Evolutionary conservation across 2,888 invertebrate species (phyloP), one percentile per base, ranked within the genome.

Genomic region (Loripinus fragilis): DNA sequence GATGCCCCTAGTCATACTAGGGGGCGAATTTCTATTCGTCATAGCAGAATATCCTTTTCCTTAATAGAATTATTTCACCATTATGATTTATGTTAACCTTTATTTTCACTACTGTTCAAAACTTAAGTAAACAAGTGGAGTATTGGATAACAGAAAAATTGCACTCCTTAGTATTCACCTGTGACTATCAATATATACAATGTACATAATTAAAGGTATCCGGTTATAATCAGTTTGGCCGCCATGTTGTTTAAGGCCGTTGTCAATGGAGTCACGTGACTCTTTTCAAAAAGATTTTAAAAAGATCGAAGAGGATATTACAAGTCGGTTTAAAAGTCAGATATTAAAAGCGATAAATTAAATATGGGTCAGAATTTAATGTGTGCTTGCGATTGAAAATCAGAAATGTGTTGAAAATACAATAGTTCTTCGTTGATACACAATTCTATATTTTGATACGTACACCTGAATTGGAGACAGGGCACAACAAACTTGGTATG

Each of bases 211-310:
- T 28, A 28, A 5, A 52, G 28, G 52, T 23, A 23, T 60, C 20
- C 33, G 23, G 1, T 33, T 33, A n/a, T 60, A 60, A 38, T 60
- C 78, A 75, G 78, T 74, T 67, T 42, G 41, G 55, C 85, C 52
- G 85, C 85, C 86, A 87, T 87, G 80, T 83, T 87, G 86, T 87
- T 86, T 79, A 83, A 55, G 50, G 69, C 66, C 77, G 86, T 86
- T 73, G 83, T 83, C 86, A 86, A 81, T 83, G 85, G 83, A 38
- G 71, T 71, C 76, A 74, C 67, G 70, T 55, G 70, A 33, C 33
- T 28, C 10, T 17, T 60, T 60, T 60, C 60, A 60, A 60, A 33
- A 33, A 33, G 3, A 15, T 33, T 60, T 60, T 60, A 33, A 33
- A 5, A n/a, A 60, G 23, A 60, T 33, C 33, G 33, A 60, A 28